Evolutionary conservation across 2,113 vertebrate genomes (phyloP).

Genomic region (Dasyurus viverrinus): DNA sequence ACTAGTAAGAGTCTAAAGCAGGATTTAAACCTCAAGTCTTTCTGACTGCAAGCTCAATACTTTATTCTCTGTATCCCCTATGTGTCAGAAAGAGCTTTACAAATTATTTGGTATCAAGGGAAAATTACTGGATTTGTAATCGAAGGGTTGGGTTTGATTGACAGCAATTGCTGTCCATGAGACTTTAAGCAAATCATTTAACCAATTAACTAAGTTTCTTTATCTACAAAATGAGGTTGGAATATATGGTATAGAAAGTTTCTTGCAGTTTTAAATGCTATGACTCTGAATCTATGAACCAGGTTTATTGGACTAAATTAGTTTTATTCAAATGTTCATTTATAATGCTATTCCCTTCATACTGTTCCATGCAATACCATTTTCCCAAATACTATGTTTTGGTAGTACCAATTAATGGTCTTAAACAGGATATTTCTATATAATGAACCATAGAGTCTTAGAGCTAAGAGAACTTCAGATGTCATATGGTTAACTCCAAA

Average conservation of each 20-base stretch:
- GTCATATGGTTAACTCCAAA: not conserved
- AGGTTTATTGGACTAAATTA: not conserved
- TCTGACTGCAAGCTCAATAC: not conserved
- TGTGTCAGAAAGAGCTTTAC: not conserved
- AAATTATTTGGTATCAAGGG: not conserved
- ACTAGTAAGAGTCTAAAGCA: not conserved
- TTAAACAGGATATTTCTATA: not conserved
- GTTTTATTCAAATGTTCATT: not conserved
- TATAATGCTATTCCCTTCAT: not conserved
- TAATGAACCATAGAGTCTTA: not conserved
- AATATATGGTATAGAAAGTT: not conserved
- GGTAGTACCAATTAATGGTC: not conserved
- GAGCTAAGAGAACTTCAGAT: not conserved
- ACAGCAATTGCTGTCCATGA: not conserved
- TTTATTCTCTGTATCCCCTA: too few species aligned
- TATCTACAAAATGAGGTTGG: not conserved
- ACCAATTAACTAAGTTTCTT: not conserved
- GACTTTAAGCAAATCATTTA: not conserved
- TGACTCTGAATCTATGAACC: not conserved
- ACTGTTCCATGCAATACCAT: not conserved
- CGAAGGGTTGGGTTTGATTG: not conserved
- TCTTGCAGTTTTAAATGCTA: not conserved
- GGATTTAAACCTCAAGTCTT: not conserved
- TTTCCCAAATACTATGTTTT: not conserved
- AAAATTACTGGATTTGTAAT: not conserved